phyloP scores from a whole-genome alignment of 2,113 vertebrate species.

The Petroica traversi region DNA sequence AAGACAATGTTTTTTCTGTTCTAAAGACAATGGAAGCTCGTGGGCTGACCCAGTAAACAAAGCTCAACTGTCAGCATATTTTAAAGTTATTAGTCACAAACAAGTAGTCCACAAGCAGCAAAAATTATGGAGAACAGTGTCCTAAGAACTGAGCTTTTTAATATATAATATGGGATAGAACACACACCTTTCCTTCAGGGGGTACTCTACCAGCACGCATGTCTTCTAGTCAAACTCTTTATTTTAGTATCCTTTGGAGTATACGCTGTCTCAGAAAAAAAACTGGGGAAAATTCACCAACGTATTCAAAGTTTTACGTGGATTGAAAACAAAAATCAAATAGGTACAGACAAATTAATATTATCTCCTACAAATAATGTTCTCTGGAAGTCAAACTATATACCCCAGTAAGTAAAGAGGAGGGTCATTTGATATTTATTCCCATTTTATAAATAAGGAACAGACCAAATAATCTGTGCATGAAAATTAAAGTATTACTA shows the following conservation, averaged over 20 bases:
- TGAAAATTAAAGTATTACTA: not conserved
- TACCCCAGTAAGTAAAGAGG: not conserved
- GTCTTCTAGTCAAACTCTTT: not conserved
- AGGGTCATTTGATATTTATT: not conserved
- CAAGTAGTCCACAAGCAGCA: not conserved
- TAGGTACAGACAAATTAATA: not conserved
- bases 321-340: not conserved
- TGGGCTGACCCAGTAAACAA: constrained; percentile 44
- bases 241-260: not conserved
- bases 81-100: constrained; percentile 29
- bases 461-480: not conserved
- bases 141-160: not conserved
- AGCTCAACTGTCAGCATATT: constrained; percentile 22
- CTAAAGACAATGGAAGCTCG: constrained; percentile 32
- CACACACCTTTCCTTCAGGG: not conserved
- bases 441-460: not conserved
- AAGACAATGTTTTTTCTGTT: not conserved
- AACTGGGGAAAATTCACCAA: fast-evolving
- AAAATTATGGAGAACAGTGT: not conserved
- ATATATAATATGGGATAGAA: not conserved
- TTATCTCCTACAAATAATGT: not conserved
- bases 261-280: not conserved
- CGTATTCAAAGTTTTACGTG: not conserved
- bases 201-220: not conserved
- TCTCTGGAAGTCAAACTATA: not conserved